These are phyloP conservation scores for Phycodurus eques DNA, from an alignment of 2,113 vertebrate genomes.

Conservation along the genomic window DNA sequence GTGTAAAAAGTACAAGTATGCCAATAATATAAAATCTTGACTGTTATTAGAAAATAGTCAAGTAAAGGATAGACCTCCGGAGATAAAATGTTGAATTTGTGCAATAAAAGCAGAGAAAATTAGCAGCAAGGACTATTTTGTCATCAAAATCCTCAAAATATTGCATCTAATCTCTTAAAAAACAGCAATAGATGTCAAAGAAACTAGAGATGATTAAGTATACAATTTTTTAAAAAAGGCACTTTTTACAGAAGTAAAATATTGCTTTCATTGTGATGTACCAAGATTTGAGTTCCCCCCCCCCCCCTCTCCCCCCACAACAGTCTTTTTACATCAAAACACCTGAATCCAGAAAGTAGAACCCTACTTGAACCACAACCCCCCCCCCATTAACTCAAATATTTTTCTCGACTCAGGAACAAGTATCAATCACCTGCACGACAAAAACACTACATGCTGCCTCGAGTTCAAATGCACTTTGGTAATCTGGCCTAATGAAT, in stretches of 20 bases:
- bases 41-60: not conserved
- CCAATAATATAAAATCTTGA: not conserved
- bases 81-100: constrained; percentile 24
- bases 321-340: not conserved
- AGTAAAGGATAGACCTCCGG: not conserved
- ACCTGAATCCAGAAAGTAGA: not conserved
- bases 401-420: not conserved
- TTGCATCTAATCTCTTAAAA: constrained; percentile 1
- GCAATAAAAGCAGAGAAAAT: constrained; percentile 21
- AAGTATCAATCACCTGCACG: not conserved
- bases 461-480: constrained; percentile 3
- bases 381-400: not conserved
- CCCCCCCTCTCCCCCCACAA: not conserved
- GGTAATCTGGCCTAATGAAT: constrained; percentile 5
- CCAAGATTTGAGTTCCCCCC: too few species aligned
- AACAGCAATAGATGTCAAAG: not conserved
- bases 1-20: not conserved
- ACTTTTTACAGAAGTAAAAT: constrained; percentile 25
- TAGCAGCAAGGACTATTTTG: constrained; percentile 22
- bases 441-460: constrained; percentile 9
- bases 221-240: constrained; percentile 17
- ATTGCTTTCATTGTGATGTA: too few species aligned
- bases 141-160: not conserved
- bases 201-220: not conserved
- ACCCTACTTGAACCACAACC: not conserved